phyloP scores from a whole-genome alignment of 2,797 vertebrate species.

The Notolabrus celidotus region DNA sequence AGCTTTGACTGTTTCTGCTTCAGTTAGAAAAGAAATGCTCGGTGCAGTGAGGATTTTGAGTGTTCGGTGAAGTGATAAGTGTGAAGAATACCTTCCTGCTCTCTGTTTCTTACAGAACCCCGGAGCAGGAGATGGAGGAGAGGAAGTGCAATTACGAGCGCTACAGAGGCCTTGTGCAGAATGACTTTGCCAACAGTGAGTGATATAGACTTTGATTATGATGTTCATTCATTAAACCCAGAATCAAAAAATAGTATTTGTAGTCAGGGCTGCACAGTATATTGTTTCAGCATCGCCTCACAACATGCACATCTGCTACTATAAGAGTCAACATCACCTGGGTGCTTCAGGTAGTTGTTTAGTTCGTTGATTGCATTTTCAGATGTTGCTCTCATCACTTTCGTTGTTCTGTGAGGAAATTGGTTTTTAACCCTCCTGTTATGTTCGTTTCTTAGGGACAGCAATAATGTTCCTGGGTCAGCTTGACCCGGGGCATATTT shows the following conservation, averaged over 20 bases:
- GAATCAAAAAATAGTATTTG: not conserved
- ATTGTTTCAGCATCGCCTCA: not conserved
- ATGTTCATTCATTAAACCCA: not conserved
- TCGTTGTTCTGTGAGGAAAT: too few species aligned
- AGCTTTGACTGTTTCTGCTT: too few species aligned
- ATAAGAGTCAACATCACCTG: not conserved
- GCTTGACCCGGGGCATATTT: too few species aligned
- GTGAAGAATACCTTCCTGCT: constrained; percentile 7
- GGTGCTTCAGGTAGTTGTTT: not conserved
- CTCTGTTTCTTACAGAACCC: constrained; percentile 80
- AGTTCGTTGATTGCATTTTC: not conserved
- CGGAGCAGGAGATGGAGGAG: constrained; percentile 94
- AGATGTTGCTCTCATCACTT: too few species aligned
- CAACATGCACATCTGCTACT: too few species aligned
- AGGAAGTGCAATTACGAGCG: constrained; percentile 97
- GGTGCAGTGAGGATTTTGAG: not conserved
- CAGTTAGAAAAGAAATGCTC: too few species aligned
- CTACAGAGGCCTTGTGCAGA: constrained; percentile 96
- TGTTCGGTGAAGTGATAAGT: constrained; percentile 12
- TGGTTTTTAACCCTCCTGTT: too few species aligned
- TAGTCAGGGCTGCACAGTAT: not conserved
- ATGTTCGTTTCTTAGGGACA: too few species aligned
- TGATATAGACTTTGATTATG: constrained; percentile 35
- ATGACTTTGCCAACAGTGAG: constrained; percentile 98
- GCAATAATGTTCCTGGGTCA: too few species aligned